These are phyloP conservation scores for Schrankia costaestrigalis DNA, from an alignment of 2,888 invertebrate genomes.

Conservation along the genomic window DNA sequence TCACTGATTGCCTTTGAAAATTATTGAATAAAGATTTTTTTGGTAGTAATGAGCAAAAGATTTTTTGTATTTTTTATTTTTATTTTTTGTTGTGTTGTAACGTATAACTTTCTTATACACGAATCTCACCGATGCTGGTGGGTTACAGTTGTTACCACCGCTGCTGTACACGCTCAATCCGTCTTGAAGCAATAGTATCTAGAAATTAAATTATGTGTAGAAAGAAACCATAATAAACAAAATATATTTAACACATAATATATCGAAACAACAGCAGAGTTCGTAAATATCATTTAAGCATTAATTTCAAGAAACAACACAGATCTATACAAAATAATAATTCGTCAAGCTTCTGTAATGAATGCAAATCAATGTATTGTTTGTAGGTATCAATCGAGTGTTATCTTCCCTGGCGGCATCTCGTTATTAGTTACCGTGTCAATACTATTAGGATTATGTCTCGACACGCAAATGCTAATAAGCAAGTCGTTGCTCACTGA, in stretches of 20 bases:
- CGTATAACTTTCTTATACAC: background rate
- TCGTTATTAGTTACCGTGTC: slow-evolving; percentile 24
- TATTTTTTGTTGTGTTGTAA: background rate
- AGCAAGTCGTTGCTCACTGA: slow-evolving; percentile 26
- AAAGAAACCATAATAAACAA: too few relatives aligned
- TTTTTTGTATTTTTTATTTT: background rate
- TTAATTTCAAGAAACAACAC: too few relatives aligned
- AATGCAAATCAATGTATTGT: background rate
- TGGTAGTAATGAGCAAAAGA: too few relatives aligned
- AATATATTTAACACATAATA: too few relatives aligned
- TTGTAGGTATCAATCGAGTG: slow-evolving; percentile 14
- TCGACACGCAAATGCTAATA: slow-evolving; percentile 25
- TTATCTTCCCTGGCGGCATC: slow-evolving; percentile 20
- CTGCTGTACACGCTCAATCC: too few relatives aligned
- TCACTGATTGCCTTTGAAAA: slow-evolving; percentile 28
- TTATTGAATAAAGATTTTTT: background rate
- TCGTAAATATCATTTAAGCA: too few relatives aligned
- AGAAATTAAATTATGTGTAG: too few relatives aligned
- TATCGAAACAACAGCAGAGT: too few relatives aligned
- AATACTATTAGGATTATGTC: slow-evolving; percentile 29
- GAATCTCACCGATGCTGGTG: background rate
- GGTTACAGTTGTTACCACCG: too few relatives aligned
- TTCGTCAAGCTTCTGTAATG: too few relatives aligned
- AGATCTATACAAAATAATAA: too few relatives aligned
- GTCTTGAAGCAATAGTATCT: too few relatives aligned